Conservation (phyloP, 2,113 vertebrate genomes). For the Phaethon lepturus region DNA sequence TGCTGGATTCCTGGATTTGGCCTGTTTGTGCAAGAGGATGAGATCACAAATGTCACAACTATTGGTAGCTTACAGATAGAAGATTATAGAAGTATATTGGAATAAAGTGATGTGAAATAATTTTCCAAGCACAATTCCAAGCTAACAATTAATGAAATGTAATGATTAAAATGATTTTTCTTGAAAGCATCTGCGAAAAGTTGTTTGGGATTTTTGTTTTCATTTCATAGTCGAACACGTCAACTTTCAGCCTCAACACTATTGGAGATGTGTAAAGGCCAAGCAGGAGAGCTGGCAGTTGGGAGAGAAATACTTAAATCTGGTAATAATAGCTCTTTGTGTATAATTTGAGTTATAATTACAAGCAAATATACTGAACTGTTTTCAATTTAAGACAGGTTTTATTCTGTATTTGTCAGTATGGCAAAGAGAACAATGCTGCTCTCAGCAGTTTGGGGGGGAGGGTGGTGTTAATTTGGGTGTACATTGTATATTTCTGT, state of each 20-base stretch:
- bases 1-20: not conserved
- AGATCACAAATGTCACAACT: not conserved
- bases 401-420: not conserved
- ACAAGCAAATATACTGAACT: not conserved
- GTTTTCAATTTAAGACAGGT: not conserved
- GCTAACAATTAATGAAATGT: too few relatives aligned
- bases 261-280: conserved; percentile 90
- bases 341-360: not conserved
- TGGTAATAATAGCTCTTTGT: conserved; percentile 74
- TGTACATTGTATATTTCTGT: not conserved
- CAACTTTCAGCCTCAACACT: conserved; percentile 90
- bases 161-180: not conserved
- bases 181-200: not conserved
- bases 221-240: conserved; percentile 83
- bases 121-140: not conserved
- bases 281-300: conserved; percentile 88
- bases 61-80: not conserved
- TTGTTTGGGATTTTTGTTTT: not conserved
- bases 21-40: not conserved
- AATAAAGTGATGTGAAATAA: not conserved
- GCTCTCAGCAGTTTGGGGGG: not conserved
- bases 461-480: too few relatives aligned
- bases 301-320: conserved; percentile 92
- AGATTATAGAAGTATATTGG: not conserved
- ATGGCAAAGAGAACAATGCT: not conserved